Conservation (phyloP, 2,888 invertebrate genomes). For the Diplolepis rosae region DNA sequence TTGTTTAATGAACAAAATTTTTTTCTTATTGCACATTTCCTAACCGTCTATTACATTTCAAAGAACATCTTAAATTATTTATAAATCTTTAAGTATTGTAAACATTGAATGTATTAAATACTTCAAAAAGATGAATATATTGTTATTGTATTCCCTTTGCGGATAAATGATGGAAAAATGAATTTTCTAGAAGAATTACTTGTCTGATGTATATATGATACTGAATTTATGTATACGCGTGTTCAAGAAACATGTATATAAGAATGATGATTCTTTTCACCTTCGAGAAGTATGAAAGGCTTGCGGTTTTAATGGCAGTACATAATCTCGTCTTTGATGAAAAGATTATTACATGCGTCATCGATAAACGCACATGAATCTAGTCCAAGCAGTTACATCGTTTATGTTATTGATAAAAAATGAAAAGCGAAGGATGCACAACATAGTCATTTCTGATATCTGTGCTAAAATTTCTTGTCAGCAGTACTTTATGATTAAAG, state of each 20-base stretch:
- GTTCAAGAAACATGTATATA: background rate
- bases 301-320: constrained; percentile 7
- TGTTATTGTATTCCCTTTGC: no score
- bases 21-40: no score
- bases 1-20: background rate
- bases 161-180: no score
- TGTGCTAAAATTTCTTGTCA: constrained; percentile 3
- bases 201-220: background rate
- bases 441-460: constrained; percentile 17
- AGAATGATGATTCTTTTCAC: constrained; percentile 24
- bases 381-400: constrained; percentile 16
- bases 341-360: constrained; percentile 26
- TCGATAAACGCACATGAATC: constrained; percentile 26
- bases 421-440: constrained; percentile 15
- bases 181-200: background rate
- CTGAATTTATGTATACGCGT: background rate
- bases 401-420: constrained; percentile 28
- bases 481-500: background rate
- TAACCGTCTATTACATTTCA: no score
- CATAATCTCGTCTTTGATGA: constrained; percentile 22
- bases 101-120: no score
- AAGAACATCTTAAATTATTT: no score
- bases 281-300: constrained; percentile 24
- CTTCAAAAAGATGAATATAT: no score
- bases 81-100: no score